phyloP scores from a whole-genome alignment of 2,113 vertebrate species.

The Tringa solitaria region DNA sequence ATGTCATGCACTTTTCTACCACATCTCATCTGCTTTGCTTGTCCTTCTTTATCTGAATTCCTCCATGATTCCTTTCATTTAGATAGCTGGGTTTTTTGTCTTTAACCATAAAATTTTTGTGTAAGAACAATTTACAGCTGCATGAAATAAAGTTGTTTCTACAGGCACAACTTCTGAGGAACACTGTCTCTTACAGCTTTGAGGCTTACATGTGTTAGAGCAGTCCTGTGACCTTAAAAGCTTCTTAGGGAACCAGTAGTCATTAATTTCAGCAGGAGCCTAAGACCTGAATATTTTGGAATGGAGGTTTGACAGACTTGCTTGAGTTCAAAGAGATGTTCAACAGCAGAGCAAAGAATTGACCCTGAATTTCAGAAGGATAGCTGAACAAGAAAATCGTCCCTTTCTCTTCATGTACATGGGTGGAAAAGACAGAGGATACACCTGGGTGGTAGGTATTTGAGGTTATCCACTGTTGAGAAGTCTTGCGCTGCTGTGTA shows the following conservation, averaged over 20 bases:
- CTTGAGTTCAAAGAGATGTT: neutral
- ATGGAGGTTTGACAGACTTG: neutral
- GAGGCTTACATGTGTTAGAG: neutral
- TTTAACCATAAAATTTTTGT: neutral
- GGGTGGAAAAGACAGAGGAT: neutral
- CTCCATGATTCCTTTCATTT: neutral
- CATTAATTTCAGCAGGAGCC: neutral
- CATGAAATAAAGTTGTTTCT: neutral
- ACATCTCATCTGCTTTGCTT: neutral
- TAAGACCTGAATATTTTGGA: neutral
- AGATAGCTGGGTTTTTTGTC: neutral
- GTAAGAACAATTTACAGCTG: neutral
- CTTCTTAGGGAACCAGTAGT: neutral
- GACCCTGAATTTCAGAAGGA: neutral
- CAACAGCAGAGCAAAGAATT: neutral
- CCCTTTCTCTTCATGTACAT: neutral
- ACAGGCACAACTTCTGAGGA: neutral
- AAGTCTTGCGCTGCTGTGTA: neutral
- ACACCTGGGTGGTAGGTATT: neutral
- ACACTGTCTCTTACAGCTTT: neutral
- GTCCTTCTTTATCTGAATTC: neutral
- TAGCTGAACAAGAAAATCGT: neutral
- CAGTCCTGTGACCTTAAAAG: neutral
- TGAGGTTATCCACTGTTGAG: neutral
- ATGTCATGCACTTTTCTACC: neutral